Percentiles rank a stretch among this genome's conserved stretches.
phyloP scores from a whole-genome alignment of 2,113 vertebrate genomes.

The Dasyurus viverrinus region DNA sequence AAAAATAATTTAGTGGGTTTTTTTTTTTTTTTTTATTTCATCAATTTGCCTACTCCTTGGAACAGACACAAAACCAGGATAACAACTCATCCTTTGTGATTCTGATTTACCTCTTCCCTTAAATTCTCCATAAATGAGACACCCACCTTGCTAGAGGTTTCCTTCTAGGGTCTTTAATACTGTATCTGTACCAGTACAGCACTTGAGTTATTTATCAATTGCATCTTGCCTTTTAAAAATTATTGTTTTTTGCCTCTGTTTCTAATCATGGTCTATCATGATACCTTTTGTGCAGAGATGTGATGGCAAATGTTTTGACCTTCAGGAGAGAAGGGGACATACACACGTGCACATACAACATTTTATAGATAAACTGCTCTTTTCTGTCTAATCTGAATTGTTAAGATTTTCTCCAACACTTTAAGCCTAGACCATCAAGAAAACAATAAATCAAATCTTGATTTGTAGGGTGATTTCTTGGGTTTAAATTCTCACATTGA shows the following conservation, averaged over 20 bases:
- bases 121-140: background rate
- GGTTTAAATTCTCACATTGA: background rate
- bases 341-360: background rate
- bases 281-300: background rate
- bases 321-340: background rate
- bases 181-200: background rate
- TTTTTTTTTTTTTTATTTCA: background rate
- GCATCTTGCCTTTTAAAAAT: background rate
- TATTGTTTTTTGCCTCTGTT: background rate
- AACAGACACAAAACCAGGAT: background rate
- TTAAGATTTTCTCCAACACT: background rate
- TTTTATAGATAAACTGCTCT: background rate
- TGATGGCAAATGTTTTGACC: background rate
- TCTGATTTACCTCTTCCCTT: background rate
- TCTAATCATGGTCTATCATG: background rate
- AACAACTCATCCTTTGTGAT: background rate
- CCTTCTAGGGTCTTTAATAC: background rate
- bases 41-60: background rate
- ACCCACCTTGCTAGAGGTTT: background rate
- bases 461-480: background rate
- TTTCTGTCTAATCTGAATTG: background rate
- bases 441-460: background rate
- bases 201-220: background rate
- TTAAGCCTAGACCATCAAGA: background rate
- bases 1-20: no score